Evolutionary conservation across 1,140 invertebrate genomes (phyloP).

Genomic region (Dufourea novaeangliae): DNA sequence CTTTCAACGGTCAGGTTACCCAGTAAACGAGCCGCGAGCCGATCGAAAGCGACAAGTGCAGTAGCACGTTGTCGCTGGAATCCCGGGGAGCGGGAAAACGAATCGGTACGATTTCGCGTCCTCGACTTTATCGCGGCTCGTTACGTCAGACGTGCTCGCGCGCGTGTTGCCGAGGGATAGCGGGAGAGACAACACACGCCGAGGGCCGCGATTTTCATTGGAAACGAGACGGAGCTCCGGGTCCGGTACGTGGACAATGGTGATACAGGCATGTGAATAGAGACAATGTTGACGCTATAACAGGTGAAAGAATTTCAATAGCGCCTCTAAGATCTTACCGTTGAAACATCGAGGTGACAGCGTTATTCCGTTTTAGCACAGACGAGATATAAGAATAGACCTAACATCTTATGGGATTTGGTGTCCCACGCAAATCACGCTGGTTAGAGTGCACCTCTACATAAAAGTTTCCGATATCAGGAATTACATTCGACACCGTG

Average conservation of each 20-base stretch:
- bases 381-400: too few species aligned
- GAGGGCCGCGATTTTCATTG: not conserved
- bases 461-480: too few species aligned
- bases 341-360: too few species aligned
- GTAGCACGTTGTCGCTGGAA: slow-evolving; percentile 56
- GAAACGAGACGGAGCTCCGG: not conserved
- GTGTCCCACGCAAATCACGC: too few species aligned
- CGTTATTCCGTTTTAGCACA: too few species aligned
- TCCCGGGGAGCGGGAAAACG: slow-evolving; percentile 38
- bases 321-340: too few species aligned
- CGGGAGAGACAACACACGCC: not conserved
- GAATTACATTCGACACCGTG: too few species aligned
- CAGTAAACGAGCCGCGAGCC: slow-evolving; percentile 38
- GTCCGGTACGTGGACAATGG: not conserved
- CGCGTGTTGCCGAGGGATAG: not conserved
- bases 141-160: slow-evolving; percentile 1
- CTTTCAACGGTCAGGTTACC: slow-evolving; percentile 69
- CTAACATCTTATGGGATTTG: too few species aligned
- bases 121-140: slow-evolving; percentile 33
- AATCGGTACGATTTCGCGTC: slow-evolving; percentile 34
- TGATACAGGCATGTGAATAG: not conserved
- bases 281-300: too few species aligned
- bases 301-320: not conserved
- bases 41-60: slow-evolving; percentile 63
- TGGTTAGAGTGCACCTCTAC: too few species aligned